Percentiles rank a stretch among this genome's conserved stretches.
phyloP scores from a whole-genome alignment of 2,113 vertebrate species.

The Heteronetta atricapilla region DNA sequence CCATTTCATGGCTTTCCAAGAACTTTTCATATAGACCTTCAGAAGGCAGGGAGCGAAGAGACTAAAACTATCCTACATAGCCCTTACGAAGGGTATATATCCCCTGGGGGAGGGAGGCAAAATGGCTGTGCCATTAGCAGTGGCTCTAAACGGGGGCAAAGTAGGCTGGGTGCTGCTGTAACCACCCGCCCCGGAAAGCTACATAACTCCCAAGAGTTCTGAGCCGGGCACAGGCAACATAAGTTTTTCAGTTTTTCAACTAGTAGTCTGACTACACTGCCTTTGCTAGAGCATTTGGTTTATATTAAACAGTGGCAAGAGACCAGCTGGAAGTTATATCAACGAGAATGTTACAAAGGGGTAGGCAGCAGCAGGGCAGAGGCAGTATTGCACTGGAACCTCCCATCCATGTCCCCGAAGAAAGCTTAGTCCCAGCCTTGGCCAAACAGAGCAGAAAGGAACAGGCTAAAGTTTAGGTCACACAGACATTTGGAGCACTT shows the following conservation, averaged over 20 bases:
- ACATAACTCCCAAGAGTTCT: not conserved
- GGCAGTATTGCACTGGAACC: conserved; percentile 15
- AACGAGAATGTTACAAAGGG: not conserved
- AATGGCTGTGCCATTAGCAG: not conserved
- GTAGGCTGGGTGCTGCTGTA: not conserved
- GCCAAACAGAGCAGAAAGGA: conserved; percentile 27
- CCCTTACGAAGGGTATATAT: not conserved
- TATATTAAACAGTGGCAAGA: conserved; percentile 32
- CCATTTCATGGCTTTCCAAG: not conserved
- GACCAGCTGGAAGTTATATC: conserved; percentile 45
- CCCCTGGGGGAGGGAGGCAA: not conserved
- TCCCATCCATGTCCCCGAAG: conserved; percentile 6
- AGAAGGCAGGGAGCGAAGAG: not conserved
- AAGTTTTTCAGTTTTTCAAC: not conserved
- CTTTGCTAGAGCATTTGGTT: conserved; percentile 51
- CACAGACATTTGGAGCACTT: not conserved
- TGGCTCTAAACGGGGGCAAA: not conserved
- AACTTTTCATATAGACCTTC: not conserved
- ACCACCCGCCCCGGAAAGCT: not conserved
- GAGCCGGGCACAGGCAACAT: not conserved
- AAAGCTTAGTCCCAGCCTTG: not conserved
- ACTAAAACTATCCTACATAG: not conserved
- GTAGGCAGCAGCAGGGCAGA: conserved; percentile 42
- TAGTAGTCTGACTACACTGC: not conserved
- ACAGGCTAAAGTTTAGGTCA: conserved; percentile 16